Conservation (phyloP, 2,888 invertebrate species). For the Oithona nana region DNA sequence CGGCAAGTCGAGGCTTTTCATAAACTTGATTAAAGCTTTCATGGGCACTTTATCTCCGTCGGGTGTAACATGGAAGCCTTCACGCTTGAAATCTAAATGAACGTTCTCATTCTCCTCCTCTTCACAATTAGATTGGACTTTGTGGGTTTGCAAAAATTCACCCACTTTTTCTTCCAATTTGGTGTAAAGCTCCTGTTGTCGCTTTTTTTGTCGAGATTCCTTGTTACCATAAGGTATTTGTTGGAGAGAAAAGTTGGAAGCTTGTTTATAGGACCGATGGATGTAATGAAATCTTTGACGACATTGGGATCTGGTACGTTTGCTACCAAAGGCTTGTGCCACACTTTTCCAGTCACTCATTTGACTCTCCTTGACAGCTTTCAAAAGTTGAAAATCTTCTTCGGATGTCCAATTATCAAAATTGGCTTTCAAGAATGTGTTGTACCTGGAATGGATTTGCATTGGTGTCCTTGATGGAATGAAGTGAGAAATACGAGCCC, state of each 20-base stretch:
- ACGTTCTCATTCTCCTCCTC: no score
- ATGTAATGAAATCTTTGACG: neutral
- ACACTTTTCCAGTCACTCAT: slow-evolving; percentile 4
- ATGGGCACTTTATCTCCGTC: neutral
- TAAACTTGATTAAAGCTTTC: neutral
- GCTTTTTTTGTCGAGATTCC: neutral
- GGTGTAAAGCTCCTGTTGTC: neutral
- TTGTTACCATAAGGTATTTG: neutral
- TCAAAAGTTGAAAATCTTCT: neutral
- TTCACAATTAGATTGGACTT: no score
- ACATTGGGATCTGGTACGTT: slow-evolving; percentile 3
- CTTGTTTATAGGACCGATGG: neutral
- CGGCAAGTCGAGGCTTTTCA: neutral
- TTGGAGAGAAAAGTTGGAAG: neutral
- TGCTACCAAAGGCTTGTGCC: neutral
- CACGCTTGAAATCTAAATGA: no score
- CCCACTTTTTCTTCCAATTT: neutral
- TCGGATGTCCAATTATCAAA: neutral
- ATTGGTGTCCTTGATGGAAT: slow-evolving; percentile 15
- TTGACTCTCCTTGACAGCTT: neutral
- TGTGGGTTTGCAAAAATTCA: neutral
- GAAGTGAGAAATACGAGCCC: slow-evolving; percentile 12
- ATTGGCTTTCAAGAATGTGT: neutral
- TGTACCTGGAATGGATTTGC: slow-evolving; percentile 15
- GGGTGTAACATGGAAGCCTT: neutral